These are phyloP conservation scores for Rousettus leschenaultii DNA, from an alignment of 2,113 vertebrate genomes.

Conservation along the genomic window DNA sequence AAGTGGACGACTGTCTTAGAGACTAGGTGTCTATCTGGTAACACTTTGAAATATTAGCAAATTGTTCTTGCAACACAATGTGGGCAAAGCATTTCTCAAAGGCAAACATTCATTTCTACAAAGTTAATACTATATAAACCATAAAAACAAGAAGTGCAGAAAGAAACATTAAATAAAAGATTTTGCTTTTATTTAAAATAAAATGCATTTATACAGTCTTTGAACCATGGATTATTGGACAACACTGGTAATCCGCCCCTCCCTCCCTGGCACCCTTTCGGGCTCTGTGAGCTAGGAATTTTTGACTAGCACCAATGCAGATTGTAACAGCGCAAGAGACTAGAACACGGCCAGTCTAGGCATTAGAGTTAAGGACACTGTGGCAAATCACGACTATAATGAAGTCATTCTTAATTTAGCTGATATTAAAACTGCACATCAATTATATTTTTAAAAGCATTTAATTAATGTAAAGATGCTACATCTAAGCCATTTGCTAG, in stretches of 20 bases:
- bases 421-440: conserved; percentile 69
- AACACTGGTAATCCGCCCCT: conserved; percentile 68
- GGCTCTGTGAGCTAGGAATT: conserved; percentile 35
- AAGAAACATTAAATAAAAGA: conserved; percentile 85
- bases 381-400: conserved; percentile 67
- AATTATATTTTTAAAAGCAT: conserved; percentile 76
- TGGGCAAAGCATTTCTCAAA: background rate
- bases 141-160: conserved; percentile 42
- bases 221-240: conserved; percentile 71
- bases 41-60: background rate
- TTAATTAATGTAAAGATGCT: conserved; percentile 78
- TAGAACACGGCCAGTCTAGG: conserved; percentile 43
- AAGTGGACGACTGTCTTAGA: background rate
- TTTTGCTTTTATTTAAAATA: conserved; percentile 90
- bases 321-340: conserved; percentile 43
- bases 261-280: conserved; percentile 53
- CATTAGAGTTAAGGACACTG: conserved; percentile 50
- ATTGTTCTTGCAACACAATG: background rate
- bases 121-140: background rate
- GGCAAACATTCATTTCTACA: background rate
- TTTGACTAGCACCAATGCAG: conserved; percentile 66
- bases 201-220: conserved; percentile 87
- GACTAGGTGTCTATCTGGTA: background rate
- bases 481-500: conserved; percentile 77
- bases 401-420: conserved; percentile 76